phyloP scores from a whole-genome alignment of 2,888 invertebrate species.

The Eristalis pertinax region DNA sequence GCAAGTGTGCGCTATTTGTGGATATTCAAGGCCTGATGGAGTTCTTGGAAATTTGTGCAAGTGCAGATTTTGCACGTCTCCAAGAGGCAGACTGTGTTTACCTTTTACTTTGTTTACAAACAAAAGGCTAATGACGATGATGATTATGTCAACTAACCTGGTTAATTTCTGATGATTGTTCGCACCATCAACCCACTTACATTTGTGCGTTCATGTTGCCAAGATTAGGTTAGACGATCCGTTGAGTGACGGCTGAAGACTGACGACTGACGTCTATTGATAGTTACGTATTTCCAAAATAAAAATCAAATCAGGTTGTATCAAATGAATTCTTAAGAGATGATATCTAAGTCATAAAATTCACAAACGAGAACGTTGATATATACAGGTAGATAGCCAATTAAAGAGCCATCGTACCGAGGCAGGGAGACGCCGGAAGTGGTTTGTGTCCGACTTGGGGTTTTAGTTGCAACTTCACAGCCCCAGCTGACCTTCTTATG shows the following conservation, averaged over 20 bases:
- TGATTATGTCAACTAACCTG: neutral
- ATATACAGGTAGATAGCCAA: neutral
- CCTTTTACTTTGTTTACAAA: neutral
- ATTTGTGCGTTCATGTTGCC: no score
- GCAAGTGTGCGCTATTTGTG: neutral
- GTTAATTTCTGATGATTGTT: neutral
- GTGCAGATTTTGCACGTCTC: no score
- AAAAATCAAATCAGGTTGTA: neutral
- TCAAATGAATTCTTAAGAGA: neutral
- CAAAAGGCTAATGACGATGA: neutral
- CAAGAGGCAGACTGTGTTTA: neutral
- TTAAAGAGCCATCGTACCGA: neutral
- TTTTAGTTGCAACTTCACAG: neutral
- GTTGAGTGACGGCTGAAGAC: no score
- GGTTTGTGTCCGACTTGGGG: neutral
- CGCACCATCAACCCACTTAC: no score
- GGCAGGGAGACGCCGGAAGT: neutral
- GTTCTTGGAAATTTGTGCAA: neutral
- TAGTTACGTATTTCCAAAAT: neutral
- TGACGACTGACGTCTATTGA: neutral
- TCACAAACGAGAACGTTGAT: neutral
- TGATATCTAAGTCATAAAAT: neutral
- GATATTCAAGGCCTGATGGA: neutral
- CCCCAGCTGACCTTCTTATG: neutral
- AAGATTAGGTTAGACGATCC: neutral